phyloP scores from a whole-genome alignment of 2,797 vertebrate genomes.

The Malacoraja senta region DNA sequence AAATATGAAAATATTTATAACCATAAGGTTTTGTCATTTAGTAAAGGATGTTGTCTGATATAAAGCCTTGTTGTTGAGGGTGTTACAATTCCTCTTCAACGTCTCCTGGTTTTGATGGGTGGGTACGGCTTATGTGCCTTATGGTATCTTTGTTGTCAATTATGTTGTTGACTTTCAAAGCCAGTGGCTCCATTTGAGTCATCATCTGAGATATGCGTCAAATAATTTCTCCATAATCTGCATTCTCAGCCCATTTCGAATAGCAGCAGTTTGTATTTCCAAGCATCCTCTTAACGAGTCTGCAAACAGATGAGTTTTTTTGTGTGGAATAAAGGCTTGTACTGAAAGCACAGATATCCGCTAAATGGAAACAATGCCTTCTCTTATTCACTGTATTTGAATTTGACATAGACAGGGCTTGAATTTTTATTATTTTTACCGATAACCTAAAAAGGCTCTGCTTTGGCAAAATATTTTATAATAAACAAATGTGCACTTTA shows the following conservation, averaged over 20 bases:
- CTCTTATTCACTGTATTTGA: not conserved
- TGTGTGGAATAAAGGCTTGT: not conserved
- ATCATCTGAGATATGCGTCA: not conserved
- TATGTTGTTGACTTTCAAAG: not conserved
- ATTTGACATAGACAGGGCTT: no score
- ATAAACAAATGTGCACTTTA: no score
- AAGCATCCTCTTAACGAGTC: not conserved
- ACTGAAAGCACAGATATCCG: no score
- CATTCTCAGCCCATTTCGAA: not conserved
- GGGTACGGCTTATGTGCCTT: not conserved
- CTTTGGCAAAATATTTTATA: no score
- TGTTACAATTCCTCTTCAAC: not conserved
- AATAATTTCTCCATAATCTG: not conserved
- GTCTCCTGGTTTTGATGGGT: not conserved
- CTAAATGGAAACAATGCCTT: not conserved
- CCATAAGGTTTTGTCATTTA: not conserved
- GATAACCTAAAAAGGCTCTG: no score
- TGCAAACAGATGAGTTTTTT: not conserved
- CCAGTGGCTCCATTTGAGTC: no score
- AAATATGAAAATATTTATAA: not conserved
- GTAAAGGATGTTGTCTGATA: not conserved
- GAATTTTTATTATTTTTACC: no score
- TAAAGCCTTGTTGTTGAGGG: not conserved
- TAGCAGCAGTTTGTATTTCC: not conserved
- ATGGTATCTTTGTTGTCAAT: not conserved